phyloP scores from a whole-genome alignment of 2,797 vertebrate species.

The Petrocephalus sullivani region DNA sequence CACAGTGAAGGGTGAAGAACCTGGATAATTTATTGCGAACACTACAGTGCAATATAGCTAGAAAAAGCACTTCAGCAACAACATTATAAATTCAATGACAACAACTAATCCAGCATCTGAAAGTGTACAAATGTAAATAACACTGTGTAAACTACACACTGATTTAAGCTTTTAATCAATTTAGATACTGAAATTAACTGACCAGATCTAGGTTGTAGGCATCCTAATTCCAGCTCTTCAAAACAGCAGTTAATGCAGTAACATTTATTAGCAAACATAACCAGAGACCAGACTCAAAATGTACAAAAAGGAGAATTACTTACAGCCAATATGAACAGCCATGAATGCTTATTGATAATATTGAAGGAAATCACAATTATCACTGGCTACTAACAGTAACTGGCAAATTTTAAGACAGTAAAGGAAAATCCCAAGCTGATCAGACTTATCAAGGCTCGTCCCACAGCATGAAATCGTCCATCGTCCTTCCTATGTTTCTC shows the following conservation, averaged over 20 bases:
- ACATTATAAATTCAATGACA: not conserved
- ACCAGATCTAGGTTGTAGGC: not conserved
- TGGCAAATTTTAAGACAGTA: not conserved
- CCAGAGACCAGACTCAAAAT: not conserved
- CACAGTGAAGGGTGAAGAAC: not conserved
- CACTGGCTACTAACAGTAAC: not conserved
- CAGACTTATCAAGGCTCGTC: not conserved
- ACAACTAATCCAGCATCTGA: not conserved
- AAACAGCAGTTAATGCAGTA: not conserved
- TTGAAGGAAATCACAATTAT: not conserved
- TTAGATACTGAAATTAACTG: not conserved
- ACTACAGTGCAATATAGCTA: too few species aligned
- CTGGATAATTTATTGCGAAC: not conserved
- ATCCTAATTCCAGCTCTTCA: not conserved
- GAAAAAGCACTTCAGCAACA: too few species aligned
- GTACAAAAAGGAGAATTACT: not conserved
- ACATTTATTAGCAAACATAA: not conserved
- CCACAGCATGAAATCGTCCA: not conserved
- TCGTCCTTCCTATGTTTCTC: not conserved
- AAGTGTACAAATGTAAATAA: not conserved
- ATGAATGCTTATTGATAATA: not conserved
- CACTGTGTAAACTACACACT: not conserved
- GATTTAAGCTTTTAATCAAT: not conserved
- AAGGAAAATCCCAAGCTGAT: not conserved
- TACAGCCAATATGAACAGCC: not conserved